A percentile compares a stretch with the other conserved stretches of the same genome.
phyloP scores from a whole-genome alignment of 2,888 invertebrate genomes.

The Arenicola marina region DNA sequence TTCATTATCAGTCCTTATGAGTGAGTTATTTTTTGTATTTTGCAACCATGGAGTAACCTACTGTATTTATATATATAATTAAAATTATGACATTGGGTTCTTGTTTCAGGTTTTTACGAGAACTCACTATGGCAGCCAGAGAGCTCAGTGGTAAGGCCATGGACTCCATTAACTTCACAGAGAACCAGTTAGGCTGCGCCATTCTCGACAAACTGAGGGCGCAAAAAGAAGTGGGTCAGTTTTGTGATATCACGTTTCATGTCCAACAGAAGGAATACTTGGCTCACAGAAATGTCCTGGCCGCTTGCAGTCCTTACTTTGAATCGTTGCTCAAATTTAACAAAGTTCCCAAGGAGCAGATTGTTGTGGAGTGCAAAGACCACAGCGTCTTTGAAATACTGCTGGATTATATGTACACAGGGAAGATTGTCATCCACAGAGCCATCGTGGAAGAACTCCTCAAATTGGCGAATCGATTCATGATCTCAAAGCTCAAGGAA shows the following conservation, averaged over 20 bases:
- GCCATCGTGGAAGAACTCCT: conserved; percentile 69
- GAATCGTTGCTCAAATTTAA: conserved; percentile 20
- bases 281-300: conserved; percentile 22
- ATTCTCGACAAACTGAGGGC: conserved; percentile 14
- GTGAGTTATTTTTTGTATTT: no score
- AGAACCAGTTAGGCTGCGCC: conserved; percentile 14
- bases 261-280: conserved; percentile 9
- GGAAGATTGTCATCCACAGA: conserved; percentile 68
- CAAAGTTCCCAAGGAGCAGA: conserved; percentile 13
- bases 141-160: background rate
- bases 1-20: no score
- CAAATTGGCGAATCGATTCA: conserved; percentile 69
- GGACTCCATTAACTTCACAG: conserved; percentile 18
- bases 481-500: conserved; percentile 66
- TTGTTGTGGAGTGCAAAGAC: conserved; percentile 6
- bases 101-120: background rate
- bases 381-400: conserved; percentile 41
- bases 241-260: conserved; percentile 25
- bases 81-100: background rate
- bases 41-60: no score
- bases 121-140: no score
- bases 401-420: conserved; percentile 72
- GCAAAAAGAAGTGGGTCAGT: conserved; percentile 14
- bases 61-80: no score
- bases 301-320: conserved; percentile 25